Evolutionary conservation across 2,888 invertebrate species (phyloP), one percentile per base, ranked within the genome.

Genomic region (Perithous albicinctus): DNA sequence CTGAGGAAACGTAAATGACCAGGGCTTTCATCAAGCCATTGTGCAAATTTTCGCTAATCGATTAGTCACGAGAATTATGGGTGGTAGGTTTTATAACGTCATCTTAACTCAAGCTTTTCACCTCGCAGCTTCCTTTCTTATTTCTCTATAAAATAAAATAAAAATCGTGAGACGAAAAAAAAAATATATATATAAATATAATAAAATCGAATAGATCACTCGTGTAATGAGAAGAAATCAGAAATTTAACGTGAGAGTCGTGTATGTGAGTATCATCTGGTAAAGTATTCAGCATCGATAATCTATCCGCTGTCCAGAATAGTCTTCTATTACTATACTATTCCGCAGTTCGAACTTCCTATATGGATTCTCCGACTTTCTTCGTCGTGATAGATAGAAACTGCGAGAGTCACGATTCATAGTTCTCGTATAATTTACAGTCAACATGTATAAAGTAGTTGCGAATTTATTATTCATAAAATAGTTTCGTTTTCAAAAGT

Each of bases 361-460:
- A 26, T 23, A 74, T 56, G 63, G 10, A 78, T 77, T 56, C 54
- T 12, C 54, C 67, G 51, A 64, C 74, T 83, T 80, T 83, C 78
- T 64, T 78, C 72, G 59, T 43, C 69, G 38, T 41, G 72, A 63
- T 69, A 59, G 54, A 75, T 75, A 69, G 74, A 75, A 84, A 84
- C 70, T 59, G 20, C 73, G 35, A 51, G 66, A 82, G 66, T 78
- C 51, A 78, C 66, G 61, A 69, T 54, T 61, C 48, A 7, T 15
- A 61, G 46, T 54, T 77, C 63, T 20, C 63, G 41, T 32, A 63
- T 69, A 51, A 82, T 77, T 77, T 72, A 12, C 59, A 61, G 54
- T 41, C 73, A 29, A 18, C 35, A 75, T 54, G 46, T 35, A 8
- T 26, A 12, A 15, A 15, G 32, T 66, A 35, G 32, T 29, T 1